Evolutionary conservation across 2,797 vertebrate genomes (phyloP), one percentile per base, ranked within the genome.

Genomic region (Falco columbarius): DNA sequence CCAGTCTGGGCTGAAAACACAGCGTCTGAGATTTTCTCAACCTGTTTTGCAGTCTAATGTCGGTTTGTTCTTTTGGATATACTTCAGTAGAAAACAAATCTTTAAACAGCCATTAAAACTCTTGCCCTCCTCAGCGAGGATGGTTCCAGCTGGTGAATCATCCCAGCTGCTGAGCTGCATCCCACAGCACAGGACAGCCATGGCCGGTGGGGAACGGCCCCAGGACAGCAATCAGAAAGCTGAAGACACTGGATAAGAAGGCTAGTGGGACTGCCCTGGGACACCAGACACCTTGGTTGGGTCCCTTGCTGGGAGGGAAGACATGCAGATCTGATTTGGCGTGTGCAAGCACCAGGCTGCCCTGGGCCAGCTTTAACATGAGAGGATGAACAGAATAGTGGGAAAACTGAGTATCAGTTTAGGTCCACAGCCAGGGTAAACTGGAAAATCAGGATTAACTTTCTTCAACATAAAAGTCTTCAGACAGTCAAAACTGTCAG

Each of bases 31-130:
- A 73, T 54, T 74, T 23, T 70, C 83, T 46, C 68, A 36, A 72
- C 61, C 46, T 54, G 62, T 21, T 65, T 19, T 40, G 51, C 56
- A 74, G 62, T 66, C 81, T 15, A 76, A 70, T 2, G 0, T 51
- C 19, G 52, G 20, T 76, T 66, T 72, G 77, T 58, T 71, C 87
- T 10, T 68, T 63, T 90, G 92, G 94, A 92, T 51, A 54, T 52
- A 36, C 86, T 59, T 81, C 84, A 74, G 86, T 40, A 34, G 83
- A 89, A 88, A 94, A 92, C 65, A 77, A 84, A 91, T 84, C 61
- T 58, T 61, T 22, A 52, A 74, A 14, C 92, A 90, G 90, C 89
- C 80, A 44, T 85, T 86, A 81, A 96, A 93, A 81, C 89, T 83
- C 75, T 86, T 51, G 2, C 44, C 72, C 88, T 55, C 34, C 4